These are phyloP conservation scores for Esox masquinongy DNA, from an alignment of 2,797 vertebrate species.

Conservation along the genomic window DNA sequence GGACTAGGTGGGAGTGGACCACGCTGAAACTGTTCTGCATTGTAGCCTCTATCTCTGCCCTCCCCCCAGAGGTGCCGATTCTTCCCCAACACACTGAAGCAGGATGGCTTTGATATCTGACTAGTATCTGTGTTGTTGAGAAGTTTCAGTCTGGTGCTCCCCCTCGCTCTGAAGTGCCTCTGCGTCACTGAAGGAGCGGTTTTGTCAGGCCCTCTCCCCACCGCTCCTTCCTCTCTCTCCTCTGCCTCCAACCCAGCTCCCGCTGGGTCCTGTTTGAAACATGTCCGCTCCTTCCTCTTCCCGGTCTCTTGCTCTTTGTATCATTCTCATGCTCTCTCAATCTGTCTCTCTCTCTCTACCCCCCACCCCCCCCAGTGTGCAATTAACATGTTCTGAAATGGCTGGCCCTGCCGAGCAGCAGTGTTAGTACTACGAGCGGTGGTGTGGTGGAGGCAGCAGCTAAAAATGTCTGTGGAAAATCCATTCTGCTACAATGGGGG, in stretches of 20 bases:
- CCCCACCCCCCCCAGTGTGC: background rate
- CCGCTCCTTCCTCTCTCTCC: constrained; percentile 15
- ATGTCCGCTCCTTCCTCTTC: background rate
- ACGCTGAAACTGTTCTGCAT: no score
- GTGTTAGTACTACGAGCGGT: background rate
- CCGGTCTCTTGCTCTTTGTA: background rate
- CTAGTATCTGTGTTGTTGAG: no score
- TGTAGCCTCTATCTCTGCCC: background rate
- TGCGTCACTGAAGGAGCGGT: constrained; percentile 29
- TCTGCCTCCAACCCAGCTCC: constrained; percentile 17
- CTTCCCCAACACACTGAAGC: constrained; percentile 42
- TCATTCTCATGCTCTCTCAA: background rate
- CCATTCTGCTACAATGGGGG: constrained; percentile 18
- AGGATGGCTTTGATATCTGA: constrained; percentile 26
- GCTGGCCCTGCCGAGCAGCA: background rate
- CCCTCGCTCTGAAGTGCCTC: constrained; percentile 23
- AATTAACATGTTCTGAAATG: constrained; percentile 28
- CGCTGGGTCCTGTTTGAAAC: background rate
- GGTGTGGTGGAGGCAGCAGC: background rate
- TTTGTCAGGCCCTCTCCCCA: constrained; percentile 19
- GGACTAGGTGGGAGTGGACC: no score
- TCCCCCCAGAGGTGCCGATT: background rate
- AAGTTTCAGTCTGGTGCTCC: background rate
- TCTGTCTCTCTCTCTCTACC: background rate
- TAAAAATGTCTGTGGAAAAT: constrained; percentile 20